A percentile compares a stretch with the other conserved stretches of the same genome.
These are phyloP conservation scores for Neosilurus mollespiculum DNA, from an alignment of 2,797 vertebrate species.

Conservation along the genomic window DNA sequence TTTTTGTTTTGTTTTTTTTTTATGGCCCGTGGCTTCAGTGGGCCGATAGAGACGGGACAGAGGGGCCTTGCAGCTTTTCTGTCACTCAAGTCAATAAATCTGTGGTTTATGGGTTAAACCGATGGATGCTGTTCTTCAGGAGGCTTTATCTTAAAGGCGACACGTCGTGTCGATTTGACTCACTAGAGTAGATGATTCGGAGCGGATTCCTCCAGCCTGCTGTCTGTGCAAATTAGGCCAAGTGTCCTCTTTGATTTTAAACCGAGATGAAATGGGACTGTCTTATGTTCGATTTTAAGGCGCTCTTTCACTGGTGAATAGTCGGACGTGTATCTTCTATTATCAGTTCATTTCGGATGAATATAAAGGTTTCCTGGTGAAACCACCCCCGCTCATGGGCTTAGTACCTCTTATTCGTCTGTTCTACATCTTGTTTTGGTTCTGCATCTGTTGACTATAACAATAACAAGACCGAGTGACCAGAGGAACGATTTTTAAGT, in stretches of 20 bases:
- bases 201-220: conserved; percentile 6
- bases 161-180: neutral
- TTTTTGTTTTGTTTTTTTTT: conserved; percentile 11
- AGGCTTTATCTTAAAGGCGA: neutral
- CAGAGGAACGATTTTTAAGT: too few species aligned
- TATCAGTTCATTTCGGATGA: too few species aligned
- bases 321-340: too few species aligned
- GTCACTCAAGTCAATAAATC: neutral
- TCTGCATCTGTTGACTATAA: too few species aligned
- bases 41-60: neutral
- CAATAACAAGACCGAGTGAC: too few species aligned
- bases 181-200: neutral
- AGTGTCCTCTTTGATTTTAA: conserved; percentile 5
- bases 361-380: too few species aligned
- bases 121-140: neutral
- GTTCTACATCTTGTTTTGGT: too few species aligned
- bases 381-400: too few species aligned
- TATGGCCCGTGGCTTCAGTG: neutral
- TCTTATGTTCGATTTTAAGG: neutral
- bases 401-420: too few species aligned
- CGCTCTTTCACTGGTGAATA: too few species aligned
- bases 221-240: neutral
- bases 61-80: neutral
- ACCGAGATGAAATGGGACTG: neutral
- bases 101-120: neutral